These are phyloP conservation scores for Leucophora obtusa DNA, from an alignment of 2,888 invertebrate genomes.

Conservation along the genomic window DNA sequence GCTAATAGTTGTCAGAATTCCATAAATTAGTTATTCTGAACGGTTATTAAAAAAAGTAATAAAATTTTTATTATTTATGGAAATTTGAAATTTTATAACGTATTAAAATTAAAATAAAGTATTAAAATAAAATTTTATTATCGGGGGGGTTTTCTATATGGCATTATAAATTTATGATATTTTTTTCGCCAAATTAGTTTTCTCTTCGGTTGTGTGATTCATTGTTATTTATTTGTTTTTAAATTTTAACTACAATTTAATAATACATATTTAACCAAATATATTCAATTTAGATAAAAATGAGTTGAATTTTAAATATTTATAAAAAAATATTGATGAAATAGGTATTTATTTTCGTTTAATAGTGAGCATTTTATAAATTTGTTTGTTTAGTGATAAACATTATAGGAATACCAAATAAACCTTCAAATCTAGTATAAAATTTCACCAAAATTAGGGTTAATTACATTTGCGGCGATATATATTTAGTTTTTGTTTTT, in stretches of 20 bases:
- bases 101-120: background rate
- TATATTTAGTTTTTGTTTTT: too few species aligned
- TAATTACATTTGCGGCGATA: background rate
- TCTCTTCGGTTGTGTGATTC: background rate
- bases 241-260: background rate
- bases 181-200: background rate
- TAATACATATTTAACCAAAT: background rate
- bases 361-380: too few species aligned
- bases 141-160: background rate
- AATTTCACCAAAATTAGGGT: conserved; percentile 31
- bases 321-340: background rate
- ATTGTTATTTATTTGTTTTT: background rate
- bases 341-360: too few species aligned
- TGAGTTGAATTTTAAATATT: background rate
- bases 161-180: background rate
- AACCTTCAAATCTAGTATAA: background rate
- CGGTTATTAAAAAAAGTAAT: too few species aligned
- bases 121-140: too few species aligned
- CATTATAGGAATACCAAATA: conserved; percentile 40
- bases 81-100: too few species aligned
- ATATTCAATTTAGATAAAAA: background rate
- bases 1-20: too few species aligned
- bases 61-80: too few species aligned
- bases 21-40: too few species aligned
- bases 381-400: conserved; percentile 9